phyloP scores from a whole-genome alignment of 2,797 vertebrate genomes.

The Acropternis orthonyx region DNA sequence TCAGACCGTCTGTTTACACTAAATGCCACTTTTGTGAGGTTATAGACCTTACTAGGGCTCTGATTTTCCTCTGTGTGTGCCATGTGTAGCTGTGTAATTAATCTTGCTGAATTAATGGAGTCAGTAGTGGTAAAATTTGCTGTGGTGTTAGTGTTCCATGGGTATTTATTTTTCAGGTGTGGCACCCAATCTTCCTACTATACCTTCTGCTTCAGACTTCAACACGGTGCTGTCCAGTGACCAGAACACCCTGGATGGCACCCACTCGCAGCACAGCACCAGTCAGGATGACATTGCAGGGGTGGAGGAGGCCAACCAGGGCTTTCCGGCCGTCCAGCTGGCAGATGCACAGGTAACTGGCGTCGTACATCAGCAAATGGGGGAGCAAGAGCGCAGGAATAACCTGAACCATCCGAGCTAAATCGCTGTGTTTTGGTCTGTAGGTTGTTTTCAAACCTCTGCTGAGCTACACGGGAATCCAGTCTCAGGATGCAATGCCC shows the following conservation, averaged over 20 bases:
- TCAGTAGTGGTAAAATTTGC: neutral
- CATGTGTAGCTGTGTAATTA: neutral
- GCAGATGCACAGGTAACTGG: conserved; percentile 92
- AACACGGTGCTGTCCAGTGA: conserved; percentile 96
- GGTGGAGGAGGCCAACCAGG: conserved; percentile 92
- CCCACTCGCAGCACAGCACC: conserved; percentile 93
- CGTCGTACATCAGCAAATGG: neutral
- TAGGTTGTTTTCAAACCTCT: conserved; percentile 98
- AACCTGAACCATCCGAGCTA: neutral
- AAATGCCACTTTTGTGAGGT: neutral
- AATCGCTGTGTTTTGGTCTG: neutral
- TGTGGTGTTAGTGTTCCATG: conserved; percentile 46
- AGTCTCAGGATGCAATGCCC: conserved; percentile 91
- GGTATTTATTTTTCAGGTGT: conserved; percentile 75
- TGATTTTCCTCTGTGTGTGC: neutral
- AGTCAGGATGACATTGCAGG: conserved; percentile 94
- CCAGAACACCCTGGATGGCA: conserved; percentile 96
- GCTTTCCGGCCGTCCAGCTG: conserved; percentile 94
- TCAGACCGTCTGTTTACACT: neutral
- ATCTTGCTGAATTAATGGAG: neutral
- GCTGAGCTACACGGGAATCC: conserved; percentile 92
- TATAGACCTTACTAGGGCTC: neutral
- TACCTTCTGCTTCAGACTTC: conserved; percentile 96
- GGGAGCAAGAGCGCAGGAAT: neutral
- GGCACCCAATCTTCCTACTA: conserved; percentile 91